Conservation (phyloP, 2,797 vertebrate species). For the Siniperca obscura region DNA sequence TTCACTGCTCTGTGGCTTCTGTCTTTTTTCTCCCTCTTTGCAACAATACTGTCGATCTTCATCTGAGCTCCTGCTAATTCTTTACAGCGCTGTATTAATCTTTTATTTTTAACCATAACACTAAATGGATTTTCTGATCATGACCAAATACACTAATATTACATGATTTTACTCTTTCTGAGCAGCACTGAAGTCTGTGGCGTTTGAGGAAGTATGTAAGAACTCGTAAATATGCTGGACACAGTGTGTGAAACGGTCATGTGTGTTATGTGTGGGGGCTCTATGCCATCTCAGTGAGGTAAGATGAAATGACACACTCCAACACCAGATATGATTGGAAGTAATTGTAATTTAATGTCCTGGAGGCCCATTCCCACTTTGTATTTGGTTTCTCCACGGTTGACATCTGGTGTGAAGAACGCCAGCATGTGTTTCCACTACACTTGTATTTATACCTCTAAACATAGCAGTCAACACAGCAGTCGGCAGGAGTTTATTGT, state of each 20-base stretch:
- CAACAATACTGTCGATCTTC: constrained; percentile 34
- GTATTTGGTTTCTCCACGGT: constrained; percentile 68
- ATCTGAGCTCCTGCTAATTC: constrained; percentile 52
- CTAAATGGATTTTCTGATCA: constrained; percentile 64
- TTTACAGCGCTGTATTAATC: constrained; percentile 57
- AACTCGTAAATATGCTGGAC: constrained; percentile 59
- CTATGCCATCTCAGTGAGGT: constrained; percentile 73
- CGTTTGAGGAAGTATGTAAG: constrained; percentile 55
- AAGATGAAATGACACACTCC: constrained; percentile 78
- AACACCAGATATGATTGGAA: constrained; percentile 80
- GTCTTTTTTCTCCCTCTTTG: constrained; percentile 22
- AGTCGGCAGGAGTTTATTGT: constrained; percentile 76
- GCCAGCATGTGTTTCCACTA: constrained; percentile 81
- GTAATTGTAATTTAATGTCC: constrained; percentile 81
- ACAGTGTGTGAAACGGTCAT: constrained; percentile 40
- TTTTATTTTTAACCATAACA: constrained; percentile 65
- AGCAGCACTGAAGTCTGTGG: constrained; percentile 3
- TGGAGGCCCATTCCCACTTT: constrained; percentile 68
- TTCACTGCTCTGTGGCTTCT: constrained; percentile 18
- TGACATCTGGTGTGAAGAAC: constrained; percentile 77
- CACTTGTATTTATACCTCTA: constrained; percentile 72
- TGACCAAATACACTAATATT: constrained; percentile 46
- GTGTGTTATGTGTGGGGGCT: constrained; percentile 52
- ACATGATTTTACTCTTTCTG: constrained; percentile 40
- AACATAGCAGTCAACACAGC: constrained; percentile 78